phyloP scores from a whole-genome alignment of 2,113 vertebrate genomes.

The Tricholaema leucomelas region DNA sequence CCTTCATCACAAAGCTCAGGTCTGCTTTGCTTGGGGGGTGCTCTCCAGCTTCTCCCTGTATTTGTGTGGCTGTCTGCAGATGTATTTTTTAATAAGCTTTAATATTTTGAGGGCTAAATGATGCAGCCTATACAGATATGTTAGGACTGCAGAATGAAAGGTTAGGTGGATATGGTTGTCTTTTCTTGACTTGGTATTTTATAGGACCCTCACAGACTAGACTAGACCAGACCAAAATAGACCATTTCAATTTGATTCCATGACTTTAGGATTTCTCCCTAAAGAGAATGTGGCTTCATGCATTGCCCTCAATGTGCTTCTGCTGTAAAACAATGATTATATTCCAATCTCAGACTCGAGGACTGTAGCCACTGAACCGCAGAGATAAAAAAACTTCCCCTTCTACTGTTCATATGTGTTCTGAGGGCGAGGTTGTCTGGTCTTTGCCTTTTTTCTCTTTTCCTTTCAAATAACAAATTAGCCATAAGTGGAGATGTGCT shows the following conservation, averaged over 20 bases:
- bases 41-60: no score
- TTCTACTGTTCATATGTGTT: not conserved
- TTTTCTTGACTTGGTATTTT: no score
- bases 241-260: not conserved
- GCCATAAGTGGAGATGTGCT: fast-evolving
- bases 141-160: no score
- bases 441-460: not conserved
- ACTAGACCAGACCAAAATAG: not conserved
- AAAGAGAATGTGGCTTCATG: not conserved
- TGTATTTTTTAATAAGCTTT: no score
- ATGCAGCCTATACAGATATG: no score
- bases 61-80: no score
- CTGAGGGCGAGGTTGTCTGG: not conserved
- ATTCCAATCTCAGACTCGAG: not conserved
- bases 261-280: not conserved
- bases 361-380: not conserved
- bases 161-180: no score
- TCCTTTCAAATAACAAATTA: not conserved
- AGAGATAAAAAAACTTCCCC: not conserved
- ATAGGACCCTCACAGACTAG: not conserved
- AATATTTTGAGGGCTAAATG: no score
- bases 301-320: not conserved
- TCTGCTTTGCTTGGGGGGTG: no score
- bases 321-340: not conserved
- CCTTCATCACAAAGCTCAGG: no score